Evolutionary conservation across 2,797 vertebrate species (phyloP).

Genomic region (Smutsia gigantea): DNA sequence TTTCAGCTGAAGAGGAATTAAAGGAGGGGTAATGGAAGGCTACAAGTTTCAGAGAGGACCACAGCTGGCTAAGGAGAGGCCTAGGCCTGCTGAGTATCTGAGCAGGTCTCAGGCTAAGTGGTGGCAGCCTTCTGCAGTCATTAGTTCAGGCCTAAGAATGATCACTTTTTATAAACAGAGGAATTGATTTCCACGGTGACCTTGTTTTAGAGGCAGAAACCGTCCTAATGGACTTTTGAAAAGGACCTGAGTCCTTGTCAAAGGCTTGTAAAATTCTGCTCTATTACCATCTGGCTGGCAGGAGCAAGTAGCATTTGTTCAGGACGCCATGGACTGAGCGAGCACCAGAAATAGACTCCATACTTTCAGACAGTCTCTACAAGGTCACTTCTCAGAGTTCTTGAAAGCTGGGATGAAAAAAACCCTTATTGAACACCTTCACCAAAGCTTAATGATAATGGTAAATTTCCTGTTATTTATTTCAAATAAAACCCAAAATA

Average conservation of each 20-base stretch:
- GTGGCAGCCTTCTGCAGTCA: neutral
- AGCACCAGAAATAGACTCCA: neutral
- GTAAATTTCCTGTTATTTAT: neutral
- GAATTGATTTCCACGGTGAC: neutral
- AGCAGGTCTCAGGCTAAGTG: neutral
- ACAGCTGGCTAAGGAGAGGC: neutral
- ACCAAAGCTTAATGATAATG: neutral
- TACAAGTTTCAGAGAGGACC: neutral
- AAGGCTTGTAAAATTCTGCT: constrained; percentile 26
- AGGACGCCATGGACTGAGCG: neutral
- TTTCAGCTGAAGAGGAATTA: neutral
- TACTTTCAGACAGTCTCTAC: neutral
- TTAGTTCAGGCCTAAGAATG: neutral
- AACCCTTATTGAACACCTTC: neutral
- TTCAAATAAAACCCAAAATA: neutral
- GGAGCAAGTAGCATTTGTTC: neutral
- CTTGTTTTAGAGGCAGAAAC: neutral
- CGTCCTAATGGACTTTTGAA: neutral
- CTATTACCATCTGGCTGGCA: neutral
- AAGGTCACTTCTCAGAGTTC: neutral
- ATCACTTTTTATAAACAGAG: neutral
- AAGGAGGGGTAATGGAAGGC: neutral
- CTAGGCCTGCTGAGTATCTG: neutral
- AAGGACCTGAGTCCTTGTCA: neutral
- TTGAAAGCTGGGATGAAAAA: constrained; percentile 18